A percentile compares a stretch with the other conserved stretches of the same genome.
These are phyloP conservation scores for Stramonita haemastoma DNA, from an alignment of 2,888 invertebrate species.

Conservation along the genomic window DNA sequence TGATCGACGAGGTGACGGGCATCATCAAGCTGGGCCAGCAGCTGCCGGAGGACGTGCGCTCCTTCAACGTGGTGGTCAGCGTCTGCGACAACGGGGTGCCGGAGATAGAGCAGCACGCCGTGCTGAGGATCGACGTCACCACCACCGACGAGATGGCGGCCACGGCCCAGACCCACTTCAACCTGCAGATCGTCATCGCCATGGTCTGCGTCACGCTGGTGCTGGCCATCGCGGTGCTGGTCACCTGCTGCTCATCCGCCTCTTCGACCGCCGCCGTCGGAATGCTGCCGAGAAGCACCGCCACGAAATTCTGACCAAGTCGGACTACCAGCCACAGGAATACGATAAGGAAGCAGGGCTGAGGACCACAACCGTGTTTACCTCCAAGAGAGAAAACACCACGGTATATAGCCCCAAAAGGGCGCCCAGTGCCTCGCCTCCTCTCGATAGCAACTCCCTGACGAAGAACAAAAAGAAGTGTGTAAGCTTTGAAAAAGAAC, in stretches of 20 bases:
- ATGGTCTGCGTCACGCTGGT: constrained; percentile 51
- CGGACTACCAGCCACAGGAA: constrained; percentile 35
- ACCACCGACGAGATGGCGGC: constrained; percentile 33
- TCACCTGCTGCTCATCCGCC: constrained; percentile 50
- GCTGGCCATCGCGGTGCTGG: constrained; percentile 50
- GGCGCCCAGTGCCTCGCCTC: not conserved
- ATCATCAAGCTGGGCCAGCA: constrained; percentile 47
- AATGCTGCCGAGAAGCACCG: constrained; percentile 34
- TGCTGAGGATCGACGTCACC: constrained; percentile 47
- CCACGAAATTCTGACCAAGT: constrained; percentile 30
- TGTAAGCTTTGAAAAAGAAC: constrained; percentile 40
- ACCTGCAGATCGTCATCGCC: constrained; percentile 51
- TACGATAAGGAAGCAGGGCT: constrained; percentile 19
- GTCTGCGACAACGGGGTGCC: constrained; percentile 52
- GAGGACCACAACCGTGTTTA: constrained; percentile 32
- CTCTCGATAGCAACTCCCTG: not conserved
- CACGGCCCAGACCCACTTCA: constrained; percentile 32
- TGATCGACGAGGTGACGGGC: constrained; percentile 50
- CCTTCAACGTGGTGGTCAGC: constrained; percentile 51
- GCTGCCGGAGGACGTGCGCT: constrained; percentile 43
- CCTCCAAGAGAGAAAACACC: constrained; percentile 18
- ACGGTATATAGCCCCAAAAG: constrained; percentile 5
- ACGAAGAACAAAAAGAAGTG: constrained; percentile 34
- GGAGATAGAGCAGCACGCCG: constrained; percentile 50
- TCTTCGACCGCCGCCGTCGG: constrained; percentile 44